A percentile compares a stretch with the other conserved stretches of the same genome.
phyloP scores from a whole-genome alignment of 2,888 invertebrate genomes.

The Pseudococcus longispinus region DNA sequence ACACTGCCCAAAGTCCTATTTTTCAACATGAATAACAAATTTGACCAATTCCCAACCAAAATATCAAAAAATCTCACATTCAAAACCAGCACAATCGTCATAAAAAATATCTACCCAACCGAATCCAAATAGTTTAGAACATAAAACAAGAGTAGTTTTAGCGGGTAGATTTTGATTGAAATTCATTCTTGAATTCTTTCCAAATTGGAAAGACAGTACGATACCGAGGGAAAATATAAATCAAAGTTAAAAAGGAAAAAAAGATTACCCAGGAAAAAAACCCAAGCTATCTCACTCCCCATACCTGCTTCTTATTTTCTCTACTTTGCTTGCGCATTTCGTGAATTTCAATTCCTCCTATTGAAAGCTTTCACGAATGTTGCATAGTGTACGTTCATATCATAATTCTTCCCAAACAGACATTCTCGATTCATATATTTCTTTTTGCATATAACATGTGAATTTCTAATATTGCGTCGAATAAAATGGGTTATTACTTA shows the following conservation, averaged over 20 bases:
- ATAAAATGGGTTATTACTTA: background rate
- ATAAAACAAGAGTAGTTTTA: slow-evolving; percentile 31
- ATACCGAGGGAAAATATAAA: slow-evolving; percentile 56
- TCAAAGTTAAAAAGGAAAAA: slow-evolving; percentile 56
- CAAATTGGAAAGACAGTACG: slow-evolving; percentile 55
- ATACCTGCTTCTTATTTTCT: slow-evolving; percentile 52
- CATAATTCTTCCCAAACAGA: slow-evolving; percentile 43
- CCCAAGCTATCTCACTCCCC: slow-evolving; percentile 48
- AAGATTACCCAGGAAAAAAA: slow-evolving; percentile 45
- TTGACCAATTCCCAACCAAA: too few relatives aligned
- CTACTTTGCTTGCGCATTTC: slow-evolving; percentile 52
- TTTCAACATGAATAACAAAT: too few relatives aligned
- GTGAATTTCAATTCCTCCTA: slow-evolving; percentile 56
- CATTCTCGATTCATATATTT: slow-evolving; percentile 3
- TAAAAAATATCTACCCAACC: background rate
- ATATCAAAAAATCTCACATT: too few relatives aligned
- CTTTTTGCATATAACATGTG: background rate
- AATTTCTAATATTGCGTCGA: background rate
- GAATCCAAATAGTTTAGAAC: background rate
- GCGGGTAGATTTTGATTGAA: slow-evolving; percentile 26
- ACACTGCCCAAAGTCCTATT: too few relatives aligned
- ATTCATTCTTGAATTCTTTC: slow-evolving; percentile 51
- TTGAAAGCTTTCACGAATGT: slow-evolving; percentile 56
- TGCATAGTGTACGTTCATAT: slow-evolving; percentile 45
- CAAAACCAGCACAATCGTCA: too few relatives aligned